Evolutionary conservation across 2,797 vertebrate genomes (phyloP), one percentile per base, ranked within the genome.

Genomic region (Yasuhikotakia modesta): DNA sequence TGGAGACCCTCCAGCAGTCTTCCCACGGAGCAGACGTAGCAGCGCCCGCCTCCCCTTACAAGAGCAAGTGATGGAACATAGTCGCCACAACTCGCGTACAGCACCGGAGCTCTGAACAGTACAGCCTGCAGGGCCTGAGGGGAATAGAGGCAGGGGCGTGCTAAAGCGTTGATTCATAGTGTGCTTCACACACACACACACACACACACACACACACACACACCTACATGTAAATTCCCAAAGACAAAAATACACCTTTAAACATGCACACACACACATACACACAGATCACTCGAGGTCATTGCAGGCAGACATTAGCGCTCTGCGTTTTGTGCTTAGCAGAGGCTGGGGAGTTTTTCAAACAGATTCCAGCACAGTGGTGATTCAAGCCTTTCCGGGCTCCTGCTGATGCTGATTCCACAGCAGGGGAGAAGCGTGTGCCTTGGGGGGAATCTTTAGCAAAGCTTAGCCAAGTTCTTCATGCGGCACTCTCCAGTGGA

Each of bases 1-100:
- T 94, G 93, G 92, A 93, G 88, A 84, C 88, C 90, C 88, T 94
- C 92, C 92, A 94, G 92, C 92, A 90, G 88, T 89, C 87, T 89
- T 89, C 87, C 86, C 90, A 92, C 91, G 91, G 50, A 82, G 81
- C 83, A 82, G 84, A 84, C 80, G 63, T 76, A 78, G 69, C 88
- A 91, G 87, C 80, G 84, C 87, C 88, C 85, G 88, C 88, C 87
- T 91, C 89, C 88, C 85, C 78, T 81, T 69, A 24, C 65, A 82
- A 81, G 79, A 77, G 76, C 50, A 53, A 63, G 69, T 64, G 74
- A 43, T 67, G 79, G 55, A 85, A 61, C 69, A 69, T 64, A 81
- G 74, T 71, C 75, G 70, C 73, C 79, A 81, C 46, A 73, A 78
- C 60, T 75, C 48, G 58, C 63, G 73, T 77, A 85, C 81, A 73